These are phyloP conservation scores for Hiodon alosoides DNA, from an alignment of 2,113 vertebrate species.

Conservation along the genomic window DNA sequence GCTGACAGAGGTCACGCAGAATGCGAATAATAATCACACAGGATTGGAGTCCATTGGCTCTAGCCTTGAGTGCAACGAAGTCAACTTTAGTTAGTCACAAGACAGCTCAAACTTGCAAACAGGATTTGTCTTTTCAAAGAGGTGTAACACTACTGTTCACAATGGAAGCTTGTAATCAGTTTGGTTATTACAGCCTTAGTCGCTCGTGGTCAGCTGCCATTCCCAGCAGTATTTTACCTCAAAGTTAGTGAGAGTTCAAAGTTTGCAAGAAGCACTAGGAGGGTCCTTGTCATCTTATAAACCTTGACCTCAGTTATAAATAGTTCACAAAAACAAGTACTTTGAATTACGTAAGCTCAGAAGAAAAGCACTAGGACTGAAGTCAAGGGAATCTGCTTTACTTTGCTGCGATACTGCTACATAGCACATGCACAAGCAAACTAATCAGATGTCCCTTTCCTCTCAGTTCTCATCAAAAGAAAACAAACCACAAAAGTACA, in stretches of 20 bases:
- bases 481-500: conserved; percentile 50
- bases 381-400: conserved; percentile 84
- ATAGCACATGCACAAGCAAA: conserved; percentile 79
- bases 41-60: conserved; percentile 82
- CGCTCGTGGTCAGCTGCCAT: conserved; percentile 79
- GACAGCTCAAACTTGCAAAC: conserved; percentile 45
- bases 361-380: conserved; percentile 82
- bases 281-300: conserved; percentile 84
- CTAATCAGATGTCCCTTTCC: conserved; percentile 82
- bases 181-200: conserved; percentile 38
- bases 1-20: conserved; percentile 85
- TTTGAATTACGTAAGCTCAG: conserved; percentile 41
- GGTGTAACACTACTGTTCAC: conserved; percentile 90
- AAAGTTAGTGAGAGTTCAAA: conserved; percentile 90
- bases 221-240: conserved; percentile 95
- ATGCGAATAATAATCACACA: conserved; percentile 90
- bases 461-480: conserved; percentile 79
- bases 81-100: conserved; percentile 66
- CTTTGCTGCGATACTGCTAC: conserved; percentile 76
- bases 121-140: conserved; percentile 64
- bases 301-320: conserved; percentile 79
- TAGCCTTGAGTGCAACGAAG: conserved; percentile 77
- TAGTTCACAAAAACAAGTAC: conserved; percentile 51
- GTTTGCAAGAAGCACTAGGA: conserved; percentile 91
- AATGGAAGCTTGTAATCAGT: conserved; percentile 86